Percentiles rank a stretch among this genome's conserved stretches.
These are phyloP conservation scores for Phylloscopus collybita DNA, from an alignment of 2,797 vertebrate species.

Conservation along the genomic window DNA sequence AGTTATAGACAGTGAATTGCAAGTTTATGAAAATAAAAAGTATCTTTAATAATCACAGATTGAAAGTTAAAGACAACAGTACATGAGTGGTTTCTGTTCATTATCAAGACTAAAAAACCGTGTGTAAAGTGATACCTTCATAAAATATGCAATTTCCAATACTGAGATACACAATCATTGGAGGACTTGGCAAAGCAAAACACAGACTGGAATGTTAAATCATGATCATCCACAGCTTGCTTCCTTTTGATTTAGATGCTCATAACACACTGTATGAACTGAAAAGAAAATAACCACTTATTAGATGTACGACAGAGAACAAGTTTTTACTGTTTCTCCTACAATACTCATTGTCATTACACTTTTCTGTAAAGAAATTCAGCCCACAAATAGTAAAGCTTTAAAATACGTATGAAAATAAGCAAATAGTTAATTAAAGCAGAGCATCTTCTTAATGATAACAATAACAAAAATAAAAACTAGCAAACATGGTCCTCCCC, in stretches of 20 bases:
- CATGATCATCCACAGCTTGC: not conserved
- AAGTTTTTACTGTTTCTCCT: not conserved
- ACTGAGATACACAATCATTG: not conserved
- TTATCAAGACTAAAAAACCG: conserved; percentile 49
- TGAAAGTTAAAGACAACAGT: not conserved
- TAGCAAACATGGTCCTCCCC: not conserved
- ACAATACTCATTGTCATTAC: not conserved
- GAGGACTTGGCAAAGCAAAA: conserved; percentile 38
- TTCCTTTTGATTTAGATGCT: conserved; percentile 70
- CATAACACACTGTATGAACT: conserved; percentile 84
- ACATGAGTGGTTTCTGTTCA: conserved; percentile 17
- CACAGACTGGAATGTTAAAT: conserved; percentile 59
- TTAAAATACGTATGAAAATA: not conserved
- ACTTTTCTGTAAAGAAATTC: not conserved
- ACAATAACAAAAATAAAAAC: not conserved
- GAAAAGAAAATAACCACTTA: conserved; percentile 24
- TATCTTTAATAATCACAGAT: not conserved
- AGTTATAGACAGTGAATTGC: not conserved
- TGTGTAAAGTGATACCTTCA: conserved; percentile 12
- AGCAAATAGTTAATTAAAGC: not conserved
- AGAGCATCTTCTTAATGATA: not conserved
- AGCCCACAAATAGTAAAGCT: not conserved
- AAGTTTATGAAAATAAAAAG: conserved; percentile 53
- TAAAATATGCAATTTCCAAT: not conserved
- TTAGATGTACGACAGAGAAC: not conserved